Evolutionary conservation across 2,888 invertebrate species (phyloP), one percentile per base, ranked within the genome.

Genomic region (Leptinotarsa juncta): DNA sequence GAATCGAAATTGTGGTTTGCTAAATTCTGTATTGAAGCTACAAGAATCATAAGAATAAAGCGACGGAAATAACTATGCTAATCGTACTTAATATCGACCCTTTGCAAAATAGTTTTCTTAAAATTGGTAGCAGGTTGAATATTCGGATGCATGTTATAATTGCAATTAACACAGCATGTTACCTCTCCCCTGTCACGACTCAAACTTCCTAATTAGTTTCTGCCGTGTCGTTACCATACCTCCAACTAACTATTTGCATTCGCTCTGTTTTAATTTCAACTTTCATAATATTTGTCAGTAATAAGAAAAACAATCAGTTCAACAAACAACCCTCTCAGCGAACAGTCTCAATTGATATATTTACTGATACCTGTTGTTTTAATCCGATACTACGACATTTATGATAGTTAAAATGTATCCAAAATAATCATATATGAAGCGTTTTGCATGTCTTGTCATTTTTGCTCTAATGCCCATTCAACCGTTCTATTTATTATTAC

Each of bases 161-260:
- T 80, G 77, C 81, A 80, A 80, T 81, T 81, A 81, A 78, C 80
- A 72, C 80, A 76, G 76, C 78, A 77, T 81, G 81, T 79, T 80
- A 77, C 80, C 78, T 75, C 73, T 75, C 73, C 71, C 70, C 50
- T 68, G 65, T 70, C 73, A 77, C 79, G 75, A 74, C 74, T 78
- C 77, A 81, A 82, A 82, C 80, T 81, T 81, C 77, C 73, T 81
- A 82, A 82, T 82, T 82, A 82, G 81, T 81, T 77, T 72, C 79
- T 70, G 74, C 80, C 32, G 42, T 62, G 62, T 62, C 62, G 62
- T n/a, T 16, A 62, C 26, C 32, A n/a, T 32, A 62, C 32, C 26
- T 5, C 12, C 62, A 62, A 32, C 26, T 62, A 42, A 62, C 26
- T 62, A 42, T 42, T 62, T 62, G 42, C 62, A 62, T 62, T 62